Percentiles rank a stretch among this genome's conserved stretches.
Evolutionary conservation across 2,113 vertebrate genomes (phyloP).

Genomic region (Isichthys henryi): DNA sequence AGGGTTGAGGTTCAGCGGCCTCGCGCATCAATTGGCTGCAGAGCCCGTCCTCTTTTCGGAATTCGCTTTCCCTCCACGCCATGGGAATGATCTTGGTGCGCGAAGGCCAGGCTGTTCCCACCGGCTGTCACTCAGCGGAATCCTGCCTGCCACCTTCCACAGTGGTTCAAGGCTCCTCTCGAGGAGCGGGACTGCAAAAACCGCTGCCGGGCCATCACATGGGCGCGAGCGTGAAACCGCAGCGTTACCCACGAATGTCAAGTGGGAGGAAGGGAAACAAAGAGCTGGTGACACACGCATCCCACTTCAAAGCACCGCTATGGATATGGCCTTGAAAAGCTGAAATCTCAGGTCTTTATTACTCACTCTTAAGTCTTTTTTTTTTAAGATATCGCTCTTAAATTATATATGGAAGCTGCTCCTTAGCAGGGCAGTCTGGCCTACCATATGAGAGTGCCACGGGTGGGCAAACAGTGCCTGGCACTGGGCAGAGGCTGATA

Average conservation of each 20-base stretch:
- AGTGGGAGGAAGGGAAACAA: not conserved
- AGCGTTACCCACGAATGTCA: not conserved
- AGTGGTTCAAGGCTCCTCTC: not conserved
- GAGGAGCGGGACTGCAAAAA: not conserved
- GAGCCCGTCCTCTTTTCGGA: not conserved
- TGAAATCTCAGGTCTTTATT: slow-evolving; percentile 8
- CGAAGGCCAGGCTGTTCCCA: not conserved
- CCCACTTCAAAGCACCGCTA: not conserved
- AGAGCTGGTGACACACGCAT: not conserved
- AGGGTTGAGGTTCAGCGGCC: no score
- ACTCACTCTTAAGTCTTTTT: not conserved
- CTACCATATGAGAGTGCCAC: not conserved
- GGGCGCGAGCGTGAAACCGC: not conserved
- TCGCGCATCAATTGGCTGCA: not conserved
- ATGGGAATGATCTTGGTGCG: not conserved
- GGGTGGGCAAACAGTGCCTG: not conserved
- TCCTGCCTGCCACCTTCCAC: not conserved
- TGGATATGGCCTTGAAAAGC: not conserved
- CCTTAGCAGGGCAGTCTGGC: not conserved
- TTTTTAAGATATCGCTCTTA: not conserved
- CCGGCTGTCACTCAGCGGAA: not conserved
- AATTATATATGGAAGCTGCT: not conserved
- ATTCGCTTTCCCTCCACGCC: not conserved
- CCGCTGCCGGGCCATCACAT: not conserved
- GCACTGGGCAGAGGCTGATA: not conserved